phyloP scores from a whole-genome alignment of 2,113 vertebrate species.

The Gobio gobio region DNA sequence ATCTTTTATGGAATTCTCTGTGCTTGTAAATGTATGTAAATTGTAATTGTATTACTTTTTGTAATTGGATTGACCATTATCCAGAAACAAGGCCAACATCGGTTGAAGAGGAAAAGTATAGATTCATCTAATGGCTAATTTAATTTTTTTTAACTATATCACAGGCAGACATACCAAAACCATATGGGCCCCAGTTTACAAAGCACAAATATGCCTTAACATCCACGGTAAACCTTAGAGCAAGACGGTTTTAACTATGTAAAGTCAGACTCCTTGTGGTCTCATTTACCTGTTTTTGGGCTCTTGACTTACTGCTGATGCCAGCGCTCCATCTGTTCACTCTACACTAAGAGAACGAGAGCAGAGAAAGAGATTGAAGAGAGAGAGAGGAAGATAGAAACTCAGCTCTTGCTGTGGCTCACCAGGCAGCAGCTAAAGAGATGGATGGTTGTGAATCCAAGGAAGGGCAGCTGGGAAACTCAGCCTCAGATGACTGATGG shows the following conservation, averaged over 20 bases:
- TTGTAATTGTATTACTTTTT: background rate
- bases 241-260: background rate
- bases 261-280: conserved; percentile 13
- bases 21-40: background rate
- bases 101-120: background rate
- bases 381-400: conserved; percentile 12
- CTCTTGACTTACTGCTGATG: conserved; percentile 29
- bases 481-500: conserved; percentile 75
- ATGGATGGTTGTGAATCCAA: conserved; percentile 71
- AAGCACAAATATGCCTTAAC: background rate
- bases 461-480: conserved; percentile 66
- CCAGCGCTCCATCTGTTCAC: conserved; percentile 36
- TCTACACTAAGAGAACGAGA: background rate
- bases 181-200: background rate
- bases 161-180: background rate
- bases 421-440: conserved; percentile 65
- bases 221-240: background rate
- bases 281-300: conserved; percentile 34
- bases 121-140: background rate
- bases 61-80: background rate
- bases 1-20: background rate
- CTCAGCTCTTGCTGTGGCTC: conserved; percentile 15
- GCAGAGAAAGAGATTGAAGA: conserved; percentile 27
- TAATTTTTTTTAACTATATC: background rate
- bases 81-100: background rate